These are phyloP conservation scores for Mycalesis mineus DNA, from an alignment of 2,888 invertebrate species.

Conservation along the genomic window DNA sequence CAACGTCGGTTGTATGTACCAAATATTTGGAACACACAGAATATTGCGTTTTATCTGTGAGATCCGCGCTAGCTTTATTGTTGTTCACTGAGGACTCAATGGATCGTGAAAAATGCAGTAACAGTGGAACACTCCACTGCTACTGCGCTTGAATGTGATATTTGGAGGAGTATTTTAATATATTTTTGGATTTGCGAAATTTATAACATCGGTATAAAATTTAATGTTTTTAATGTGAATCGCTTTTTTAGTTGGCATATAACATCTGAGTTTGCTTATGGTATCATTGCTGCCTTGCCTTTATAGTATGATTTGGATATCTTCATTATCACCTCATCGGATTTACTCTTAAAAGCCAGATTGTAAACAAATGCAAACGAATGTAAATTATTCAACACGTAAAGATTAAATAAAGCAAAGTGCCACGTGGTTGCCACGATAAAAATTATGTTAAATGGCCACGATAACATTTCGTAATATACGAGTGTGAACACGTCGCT, in stretches of 20 bases:
- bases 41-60: slow-evolving; percentile 47
- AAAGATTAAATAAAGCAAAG: neutral
- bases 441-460: slow-evolving; percentile 6
- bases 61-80: slow-evolving; percentile 26
- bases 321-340: no score
- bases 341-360: neutral
- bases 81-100: slow-evolving; percentile 58
- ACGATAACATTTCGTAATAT: slow-evolving; percentile 7
- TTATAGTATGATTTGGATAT: no score
- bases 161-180: slow-evolving; percentile 8
- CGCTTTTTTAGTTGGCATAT: no score
- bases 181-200: neutral
- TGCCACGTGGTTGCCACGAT: neutral
- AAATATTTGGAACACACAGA: slow-evolving; percentile 44
- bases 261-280: no score
- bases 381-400: neutral
- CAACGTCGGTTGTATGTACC: slow-evolving; percentile 15
- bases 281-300: no score
- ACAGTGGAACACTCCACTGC: slow-evolving; percentile 46
- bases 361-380: neutral
- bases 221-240: no score
- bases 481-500: slow-evolving; percentile 1
- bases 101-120: slow-evolving; percentile 60
- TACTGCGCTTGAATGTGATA: slow-evolving; percentile 25
- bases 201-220: no score